Evolutionary conservation across 2,888 invertebrate species (phyloP), one percentile per base, ranked within the genome.

Genomic region (Ophonus ardosiacus): DNA sequence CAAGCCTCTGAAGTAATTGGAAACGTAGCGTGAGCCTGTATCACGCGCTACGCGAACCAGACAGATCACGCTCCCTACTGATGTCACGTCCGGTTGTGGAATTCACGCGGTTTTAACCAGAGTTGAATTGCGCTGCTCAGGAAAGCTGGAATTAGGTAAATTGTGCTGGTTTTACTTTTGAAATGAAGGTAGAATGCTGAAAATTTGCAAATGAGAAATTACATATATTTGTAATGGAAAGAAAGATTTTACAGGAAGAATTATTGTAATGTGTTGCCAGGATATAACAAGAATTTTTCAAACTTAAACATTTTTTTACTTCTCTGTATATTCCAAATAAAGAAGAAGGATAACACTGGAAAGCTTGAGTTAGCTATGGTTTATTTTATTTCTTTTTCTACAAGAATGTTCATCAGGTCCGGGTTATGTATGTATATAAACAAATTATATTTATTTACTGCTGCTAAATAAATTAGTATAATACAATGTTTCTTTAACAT

Each of bases 81-180:
- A 18, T n/a, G 40, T 68, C 71, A 74, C 71, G 71, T 74, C 17
- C 18, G 40, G 17, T 6, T n/a, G 43, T 10, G 43, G 71, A 74
- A 43, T 74, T 74, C 71, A 74, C 71, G 71, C 71, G 71, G 71
- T 43, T 74, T 68, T 74, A 74, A 74, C 43, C 18, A 6, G 1
- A 5, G 17, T 63, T 4, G 31, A 24, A 65, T 65, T 65, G 65
- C 68, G 68, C 13, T 38, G 68, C 40, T 24, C 21, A 31, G 31
- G 31, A 31, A 31, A 31, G 31, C 31, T 63, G 21, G 40, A 40
- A 40, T 68, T 68, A 68, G n/a, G 17, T 68, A 38, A 68, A 68
- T 68, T 68, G 68, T 68, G 68, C 68, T 38, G 68, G 68, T 68
- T 68, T 68, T 68, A 68, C 68, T 68, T 68, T 68, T 6, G 15